Percentiles rank a stretch among this genome's conserved stretches.
phyloP scores from a whole-genome alignment of 2,797 vertebrate species.

The Columba guinea region DNA sequence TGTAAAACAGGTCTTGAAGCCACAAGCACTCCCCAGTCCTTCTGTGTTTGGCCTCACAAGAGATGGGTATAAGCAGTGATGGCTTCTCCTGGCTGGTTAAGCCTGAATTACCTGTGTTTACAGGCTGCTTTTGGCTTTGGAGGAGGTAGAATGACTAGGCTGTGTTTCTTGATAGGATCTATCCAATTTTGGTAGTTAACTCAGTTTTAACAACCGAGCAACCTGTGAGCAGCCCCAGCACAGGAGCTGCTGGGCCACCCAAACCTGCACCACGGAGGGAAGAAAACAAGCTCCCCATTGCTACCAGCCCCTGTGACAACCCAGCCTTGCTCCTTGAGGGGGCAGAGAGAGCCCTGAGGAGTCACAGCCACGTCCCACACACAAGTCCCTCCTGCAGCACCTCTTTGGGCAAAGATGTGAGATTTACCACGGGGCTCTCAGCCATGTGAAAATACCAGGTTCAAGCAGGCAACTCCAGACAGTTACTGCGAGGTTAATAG shows the following conservation, averaged over 20 bases:
- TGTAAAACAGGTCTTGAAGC: neutral
- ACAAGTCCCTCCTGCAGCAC: neutral
- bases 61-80: neutral
- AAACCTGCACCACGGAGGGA: fast-evolving
- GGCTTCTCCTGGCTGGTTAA: neutral
- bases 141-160: neutral
- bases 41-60: neutral
- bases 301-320: neutral
- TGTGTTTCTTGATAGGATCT: neutral
- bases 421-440: neutral
- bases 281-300: neutral
- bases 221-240: neutral
- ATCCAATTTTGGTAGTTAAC: neutral
- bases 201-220: neutral
- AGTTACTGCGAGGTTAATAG: neutral
- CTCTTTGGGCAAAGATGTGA: neutral
- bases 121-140: neutral
- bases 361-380: neutral
- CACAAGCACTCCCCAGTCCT: neutral
- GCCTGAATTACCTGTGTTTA: conserved; percentile 36
- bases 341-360: neutral
- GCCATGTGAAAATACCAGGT: neutral
- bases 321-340: neutral
- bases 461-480: neutral
- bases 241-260: neutral